Evolutionary conservation across 2,797 vertebrate species (phyloP), one percentile per base, ranked within the genome.

Genomic region (Leptodactylus fallax): DNA sequence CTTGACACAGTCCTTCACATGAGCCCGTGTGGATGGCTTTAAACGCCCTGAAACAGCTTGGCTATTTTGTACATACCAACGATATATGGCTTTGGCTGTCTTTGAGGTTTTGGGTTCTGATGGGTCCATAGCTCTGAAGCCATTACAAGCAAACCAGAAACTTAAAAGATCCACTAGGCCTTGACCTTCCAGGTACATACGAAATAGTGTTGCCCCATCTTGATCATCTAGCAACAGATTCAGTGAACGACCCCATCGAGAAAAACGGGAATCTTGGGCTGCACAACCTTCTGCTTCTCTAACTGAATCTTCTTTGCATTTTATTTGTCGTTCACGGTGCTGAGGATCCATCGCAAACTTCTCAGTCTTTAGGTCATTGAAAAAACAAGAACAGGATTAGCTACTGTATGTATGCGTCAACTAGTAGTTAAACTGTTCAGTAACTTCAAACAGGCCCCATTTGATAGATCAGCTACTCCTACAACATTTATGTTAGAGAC

Each of bases 131-230:
- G 97, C 97, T 94, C 98, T 95, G 95, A 99, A 99, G 63, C 98
- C 98, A 74, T 98, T 99, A 94, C 98, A 99, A 94, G 98, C 98
- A 90, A 98, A 99, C 98, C 98, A 99, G 89, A 99, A 99, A 94
- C 98, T 97, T 91, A 99, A 93, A 56, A 97, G 94, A 93, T 99
- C 98, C 90, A 96, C 97, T n/a, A 97, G 97, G 92, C 97, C 97
- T 93, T 98, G 98, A 79, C 96, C 95, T 94, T 99, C 97, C 96
- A 99, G 92, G 93, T 98, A 99, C 90, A 96, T 97, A 93, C 97
- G 94, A 90, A 98, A 99, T 86, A 99, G 97, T 74, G 97, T 96
- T 86, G 98, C 97, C 53, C 98, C 98, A 90, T 99, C 98, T 92
- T 98, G 97, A 92, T 99, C 98, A n/a, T 97, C 98, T 85, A 99